Conservation (phyloP, 1,140 invertebrate species). For the Zaprionus inermis region DNA sequence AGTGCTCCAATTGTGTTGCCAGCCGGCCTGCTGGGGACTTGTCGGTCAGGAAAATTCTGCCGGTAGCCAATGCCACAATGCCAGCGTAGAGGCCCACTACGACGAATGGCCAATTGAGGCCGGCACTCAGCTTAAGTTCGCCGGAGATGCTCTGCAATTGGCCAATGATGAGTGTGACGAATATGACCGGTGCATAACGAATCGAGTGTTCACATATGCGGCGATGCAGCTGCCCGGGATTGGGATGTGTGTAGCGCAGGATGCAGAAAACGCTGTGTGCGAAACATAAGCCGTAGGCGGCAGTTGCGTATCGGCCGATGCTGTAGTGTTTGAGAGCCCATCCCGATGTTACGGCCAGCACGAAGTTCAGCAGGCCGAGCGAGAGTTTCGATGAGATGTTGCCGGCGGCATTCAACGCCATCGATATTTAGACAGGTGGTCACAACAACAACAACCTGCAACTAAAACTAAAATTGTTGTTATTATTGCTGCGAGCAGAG, state of each 20-base stretch:
- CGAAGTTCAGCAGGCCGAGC: constrained; percentile 61
- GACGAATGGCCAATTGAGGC: constrained; percentile 47
- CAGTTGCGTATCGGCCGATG: constrained; percentile 45
- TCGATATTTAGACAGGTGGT: constrained; percentile 20
- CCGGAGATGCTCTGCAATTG: constrained; percentile 45
- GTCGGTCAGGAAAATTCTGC: constrained; percentile 36
- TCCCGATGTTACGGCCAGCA: constrained; percentile 63
- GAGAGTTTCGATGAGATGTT: constrained; percentile 52
- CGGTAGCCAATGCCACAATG: constrained; percentile 30
- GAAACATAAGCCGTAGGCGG: constrained; percentile 64
- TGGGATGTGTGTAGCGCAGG: constrained; percentile 72
- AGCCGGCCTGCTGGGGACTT: constrained; percentile 13
- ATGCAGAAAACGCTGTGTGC: constrained; percentile 62
- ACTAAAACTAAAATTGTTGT: constrained; percentile 9
- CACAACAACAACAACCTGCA: constrained; percentile 25
- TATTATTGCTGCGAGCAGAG: constrained; percentile 1
- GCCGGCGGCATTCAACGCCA: constrained; percentile 27
- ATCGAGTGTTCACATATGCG: constrained; percentile 57
- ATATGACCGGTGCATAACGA: constrained; percentile 58
- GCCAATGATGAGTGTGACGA: constrained; percentile 61
- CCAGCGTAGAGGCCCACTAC: constrained; percentile 45
- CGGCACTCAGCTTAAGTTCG: constrained; percentile 1
- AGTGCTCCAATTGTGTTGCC: constrained; percentile 27
- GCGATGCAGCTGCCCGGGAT: constrained; percentile 62
- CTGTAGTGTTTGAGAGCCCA: constrained; percentile 65